Evolutionary conservation across 1,140 invertebrate species (phyloP).

Genomic region (Bicyclus anynana): DNA sequence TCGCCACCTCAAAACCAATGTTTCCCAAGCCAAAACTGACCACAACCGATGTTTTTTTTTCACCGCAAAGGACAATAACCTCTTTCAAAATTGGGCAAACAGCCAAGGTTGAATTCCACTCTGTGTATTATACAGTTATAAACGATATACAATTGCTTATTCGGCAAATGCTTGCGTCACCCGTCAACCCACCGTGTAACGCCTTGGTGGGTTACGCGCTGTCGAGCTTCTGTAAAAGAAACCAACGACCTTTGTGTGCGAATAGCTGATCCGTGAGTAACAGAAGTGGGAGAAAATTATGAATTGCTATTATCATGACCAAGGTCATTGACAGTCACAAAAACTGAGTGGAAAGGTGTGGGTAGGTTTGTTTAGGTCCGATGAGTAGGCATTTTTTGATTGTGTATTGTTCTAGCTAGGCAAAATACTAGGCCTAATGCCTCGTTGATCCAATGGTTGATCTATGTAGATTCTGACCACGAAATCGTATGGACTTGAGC

Average conservation of each 20-base stretch:
- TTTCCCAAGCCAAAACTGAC: background rate
- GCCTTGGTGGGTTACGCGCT: constrained; percentile 17
- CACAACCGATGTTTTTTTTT: constrained; percentile 9
- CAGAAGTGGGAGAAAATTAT: background rate
- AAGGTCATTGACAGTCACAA: too few species aligned
- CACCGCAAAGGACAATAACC: constrained; percentile 25
- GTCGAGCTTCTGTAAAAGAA: background rate
- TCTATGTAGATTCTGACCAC: too few species aligned
- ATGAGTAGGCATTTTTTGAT: too few species aligned
- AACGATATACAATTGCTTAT: constrained; percentile 14
- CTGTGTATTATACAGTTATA: constrained; percentile 19
- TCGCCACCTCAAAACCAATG: too few species aligned
- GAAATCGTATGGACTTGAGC: too few species aligned
- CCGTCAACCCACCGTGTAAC: constrained; percentile 10
- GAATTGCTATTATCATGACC: background rate
- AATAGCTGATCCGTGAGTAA: background rate
- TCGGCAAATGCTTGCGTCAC: constrained; percentile 22
- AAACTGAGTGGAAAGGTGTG: too few species aligned
- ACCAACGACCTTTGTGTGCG: background rate
- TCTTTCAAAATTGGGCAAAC: constrained; percentile 27
- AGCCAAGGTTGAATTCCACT: constrained; percentile 24
- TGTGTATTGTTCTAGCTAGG: too few species aligned
- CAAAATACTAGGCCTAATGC: too few species aligned
- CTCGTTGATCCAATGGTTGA: too few species aligned
- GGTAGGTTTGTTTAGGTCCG: too few species aligned